phyloP scores from a whole-genome alignment of 2,113 vertebrate species.

The Orycteropus afer region DNA sequence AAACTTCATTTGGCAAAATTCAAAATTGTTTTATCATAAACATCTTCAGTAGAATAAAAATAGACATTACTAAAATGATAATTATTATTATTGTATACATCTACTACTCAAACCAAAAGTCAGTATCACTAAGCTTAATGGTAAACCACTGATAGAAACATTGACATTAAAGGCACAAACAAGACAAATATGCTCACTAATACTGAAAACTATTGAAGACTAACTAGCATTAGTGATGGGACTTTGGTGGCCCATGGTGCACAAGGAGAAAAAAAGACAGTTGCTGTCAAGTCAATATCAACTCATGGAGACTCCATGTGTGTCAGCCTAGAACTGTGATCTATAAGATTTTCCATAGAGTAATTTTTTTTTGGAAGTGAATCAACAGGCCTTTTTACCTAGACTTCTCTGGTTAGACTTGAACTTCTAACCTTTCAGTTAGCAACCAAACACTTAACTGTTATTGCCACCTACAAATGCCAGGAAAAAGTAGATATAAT shows the following conservation, averaged over 20 bases:
- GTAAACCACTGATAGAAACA: not conserved
- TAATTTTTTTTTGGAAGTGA: no score
- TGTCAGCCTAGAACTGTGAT: no score
- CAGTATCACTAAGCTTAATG: constrained; percentile 3
- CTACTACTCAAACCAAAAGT: not conserved
- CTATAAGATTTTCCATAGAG: no score
- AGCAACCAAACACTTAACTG: no score
- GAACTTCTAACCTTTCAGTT: no score
- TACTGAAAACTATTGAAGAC: not conserved
- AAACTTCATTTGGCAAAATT: constrained; percentile 10
- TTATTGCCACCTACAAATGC: no score
- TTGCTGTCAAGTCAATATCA: no score
- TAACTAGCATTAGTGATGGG: not conserved
- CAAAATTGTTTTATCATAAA: constrained; percentile 14
- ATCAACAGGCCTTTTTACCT: no score
- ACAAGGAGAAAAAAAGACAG: not conserved
- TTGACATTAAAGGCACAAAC: not conserved
- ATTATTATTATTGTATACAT: not conserved
- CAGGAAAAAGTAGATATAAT: not conserved
- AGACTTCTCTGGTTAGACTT: no score
- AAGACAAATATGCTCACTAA: not conserved
- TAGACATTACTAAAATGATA: not conserved
- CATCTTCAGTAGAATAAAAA: not conserved
- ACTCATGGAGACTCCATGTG: no score
- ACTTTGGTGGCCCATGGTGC: not conserved